These are phyloP conservation scores for Anastrepha ludens DNA, from an alignment of 1,140 invertebrate species.

Conservation along the genomic window DNA sequence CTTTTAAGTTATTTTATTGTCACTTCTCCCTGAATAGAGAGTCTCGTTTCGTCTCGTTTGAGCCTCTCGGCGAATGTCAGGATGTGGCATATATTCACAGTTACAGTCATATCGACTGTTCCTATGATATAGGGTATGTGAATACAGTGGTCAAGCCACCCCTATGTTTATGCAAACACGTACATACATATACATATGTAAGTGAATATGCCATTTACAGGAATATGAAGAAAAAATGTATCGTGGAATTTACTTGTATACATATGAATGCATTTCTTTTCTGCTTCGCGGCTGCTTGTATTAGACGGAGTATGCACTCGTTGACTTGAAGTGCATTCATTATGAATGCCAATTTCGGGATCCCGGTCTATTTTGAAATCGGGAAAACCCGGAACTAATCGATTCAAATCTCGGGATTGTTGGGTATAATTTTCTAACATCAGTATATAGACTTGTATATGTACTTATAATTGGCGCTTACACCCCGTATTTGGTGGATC, in stretches of 20 bases:
- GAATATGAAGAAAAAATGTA: neutral
- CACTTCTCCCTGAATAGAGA: slow-evolving; percentile 1
- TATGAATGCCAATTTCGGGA: no score
- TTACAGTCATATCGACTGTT: neutral
- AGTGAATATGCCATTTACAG: neutral
- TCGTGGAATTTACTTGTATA: neutral
- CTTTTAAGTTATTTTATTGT: slow-evolving; percentile 12
- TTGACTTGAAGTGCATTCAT: neutral
- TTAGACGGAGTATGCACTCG: neutral
- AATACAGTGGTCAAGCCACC: slow-evolving; percentile 39
- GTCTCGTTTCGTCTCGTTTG: slow-evolving; percentile 36
- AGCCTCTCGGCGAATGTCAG: slow-evolving; percentile 4
- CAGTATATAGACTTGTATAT: no score
- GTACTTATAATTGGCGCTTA: no score
- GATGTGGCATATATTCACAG: slow-evolving; percentile 37
- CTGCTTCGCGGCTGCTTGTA: neutral
- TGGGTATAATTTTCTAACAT: no score
- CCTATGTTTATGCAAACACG: neutral
- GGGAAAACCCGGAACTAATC: no score
- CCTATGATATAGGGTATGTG: slow-evolving; percentile 3
- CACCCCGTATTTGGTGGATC: no score
- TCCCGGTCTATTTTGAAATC: no score
- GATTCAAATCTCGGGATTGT: no score
- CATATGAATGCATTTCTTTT: neutral
- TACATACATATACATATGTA: slow-evolving; percentile 1